phyloP scores from a whole-genome alignment of 2,888 invertebrate species.

The Orgyia antiqua region DNA sequence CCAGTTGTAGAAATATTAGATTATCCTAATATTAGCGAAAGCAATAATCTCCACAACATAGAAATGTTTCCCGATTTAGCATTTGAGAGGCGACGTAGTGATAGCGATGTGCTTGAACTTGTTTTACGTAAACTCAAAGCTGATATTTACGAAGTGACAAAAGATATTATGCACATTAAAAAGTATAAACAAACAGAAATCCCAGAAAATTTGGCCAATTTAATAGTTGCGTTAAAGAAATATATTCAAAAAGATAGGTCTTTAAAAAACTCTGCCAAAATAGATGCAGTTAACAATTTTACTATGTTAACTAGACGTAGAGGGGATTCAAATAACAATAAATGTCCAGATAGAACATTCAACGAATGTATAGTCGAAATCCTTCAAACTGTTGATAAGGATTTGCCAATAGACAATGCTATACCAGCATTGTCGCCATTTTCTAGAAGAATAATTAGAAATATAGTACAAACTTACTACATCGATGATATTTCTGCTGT shows the following conservation, averaged over 20 bases:
- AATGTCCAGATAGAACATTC: slow-evolving; percentile 7
- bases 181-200: slow-evolving; percentile 26
- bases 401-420: slow-evolving; percentile 26
- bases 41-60: slow-evolving; percentile 20
- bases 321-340: neutral
- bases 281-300: neutral
- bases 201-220: slow-evolving; percentile 34
- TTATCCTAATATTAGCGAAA: slow-evolving; percentile 16
- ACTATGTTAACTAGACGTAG: neutral
- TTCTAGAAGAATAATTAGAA: slow-evolving; percentile 35
- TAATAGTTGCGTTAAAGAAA: slow-evolving; percentile 39
- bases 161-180: slow-evolving; percentile 38
- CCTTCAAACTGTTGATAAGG: slow-evolving; percentile 34
- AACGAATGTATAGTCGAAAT: slow-evolving; percentile 33
- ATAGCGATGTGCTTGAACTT: slow-evolving; percentile 24
- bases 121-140: slow-evolving; percentile 43
- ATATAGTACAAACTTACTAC: slow-evolving; percentile 37
- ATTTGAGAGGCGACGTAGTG: slow-evolving; percentile 23
- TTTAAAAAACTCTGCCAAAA: slow-evolving; percentile 3
- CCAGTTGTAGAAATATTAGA: slow-evolving; percentile 4
- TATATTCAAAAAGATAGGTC: slow-evolving; percentile 27
- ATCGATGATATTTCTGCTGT: slow-evolving; percentile 23
- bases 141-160: slow-evolving; percentile 47
- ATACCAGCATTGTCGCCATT: slow-evolving; percentile 31
- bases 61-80: slow-evolving; percentile 23